Conservation (phyloP, 2,888 invertebrate genomes). For the Yponomeuta malinellus region DNA sequence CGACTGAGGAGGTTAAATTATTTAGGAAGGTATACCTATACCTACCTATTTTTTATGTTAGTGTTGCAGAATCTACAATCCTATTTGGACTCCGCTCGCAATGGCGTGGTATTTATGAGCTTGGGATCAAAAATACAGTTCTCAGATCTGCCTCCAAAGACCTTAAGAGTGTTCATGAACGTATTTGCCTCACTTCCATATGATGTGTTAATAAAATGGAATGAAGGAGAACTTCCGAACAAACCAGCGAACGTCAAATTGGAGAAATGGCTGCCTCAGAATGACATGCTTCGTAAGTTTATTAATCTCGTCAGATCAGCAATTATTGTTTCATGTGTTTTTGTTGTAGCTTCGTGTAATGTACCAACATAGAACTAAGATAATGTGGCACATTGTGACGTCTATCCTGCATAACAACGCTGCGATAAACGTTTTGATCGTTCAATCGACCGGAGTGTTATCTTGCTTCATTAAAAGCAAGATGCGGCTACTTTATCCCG, state of each 20-base stretch:
- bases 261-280: slow-evolving; percentile 15
- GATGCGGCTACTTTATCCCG: too few species aligned
- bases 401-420: too few species aligned
- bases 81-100: slow-evolving; percentile 10
- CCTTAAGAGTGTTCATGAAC: neutral
- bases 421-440: too few species aligned
- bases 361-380: too few species aligned
- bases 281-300: slow-evolving; percentile 15
- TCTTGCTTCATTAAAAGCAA: too few species aligned
- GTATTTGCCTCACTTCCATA: slow-evolving; percentile 16
- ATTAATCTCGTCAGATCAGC: neutral
- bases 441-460: too few species aligned
- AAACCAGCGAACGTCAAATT: slow-evolving; percentile 10
- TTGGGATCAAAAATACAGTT: slow-evolving; percentile 13
- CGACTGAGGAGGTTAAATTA: too few species aligned
- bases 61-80: slow-evolving; percentile 9
- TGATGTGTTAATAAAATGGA: slow-evolving; percentile 14
- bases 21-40: too few species aligned
- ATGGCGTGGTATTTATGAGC: slow-evolving; percentile 13
- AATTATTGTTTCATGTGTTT: too few species aligned
- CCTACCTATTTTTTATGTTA: neutral
- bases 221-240: slow-evolving; percentile 7
- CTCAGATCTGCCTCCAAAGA: slow-evolving; percentile 8
- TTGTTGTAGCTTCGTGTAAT: too few species aligned
- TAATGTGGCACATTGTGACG: too few species aligned